These are phyloP conservation scores for Cartodere bifasciata DNA, from an alignment of 2,888 invertebrate species.

Conservation along the genomic window DNA sequence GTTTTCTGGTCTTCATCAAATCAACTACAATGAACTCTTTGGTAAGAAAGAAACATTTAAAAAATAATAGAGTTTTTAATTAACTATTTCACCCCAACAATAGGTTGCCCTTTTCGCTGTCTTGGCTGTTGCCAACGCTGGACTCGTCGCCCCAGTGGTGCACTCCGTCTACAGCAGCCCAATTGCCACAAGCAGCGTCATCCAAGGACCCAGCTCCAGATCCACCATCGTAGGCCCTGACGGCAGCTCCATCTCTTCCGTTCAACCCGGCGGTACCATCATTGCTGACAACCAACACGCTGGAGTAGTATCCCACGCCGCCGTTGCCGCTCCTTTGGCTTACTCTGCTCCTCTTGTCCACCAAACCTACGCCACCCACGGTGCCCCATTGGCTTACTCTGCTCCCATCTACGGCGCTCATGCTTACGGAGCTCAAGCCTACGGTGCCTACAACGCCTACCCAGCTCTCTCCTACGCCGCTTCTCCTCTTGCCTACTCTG, in stretches of 20 bases:
- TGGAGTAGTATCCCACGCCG: constrained; percentile 16
- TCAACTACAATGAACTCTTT: constrained; percentile 21
- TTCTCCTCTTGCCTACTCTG: constrained; percentile 11
- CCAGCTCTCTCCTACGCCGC: constrained; percentile 13
- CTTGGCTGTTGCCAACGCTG: constrained; percentile 21
- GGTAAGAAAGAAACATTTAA: too few relatives aligned
- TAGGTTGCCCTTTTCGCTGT: constrained; percentile 21
- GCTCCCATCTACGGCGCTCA: constrained; percentile 15
- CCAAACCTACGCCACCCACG: not conserved
- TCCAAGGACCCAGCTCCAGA: constrained; percentile 25
- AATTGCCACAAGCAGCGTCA: constrained; percentile 17
- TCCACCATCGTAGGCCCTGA: constrained; percentile 23
- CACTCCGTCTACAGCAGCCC: constrained; percentile 11
- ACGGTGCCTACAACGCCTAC: constrained; percentile 14
- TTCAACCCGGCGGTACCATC: constrained; percentile 23
- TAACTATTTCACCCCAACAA: too few relatives aligned
- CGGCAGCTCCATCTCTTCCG: constrained; percentile 23
- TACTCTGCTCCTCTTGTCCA: constrained; percentile 2
- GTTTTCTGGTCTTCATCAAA: constrained; percentile 10
- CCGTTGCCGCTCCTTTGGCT: constrained; percentile 11
- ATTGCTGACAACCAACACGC: constrained; percentile 19
- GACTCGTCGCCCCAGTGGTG: constrained; percentile 14
- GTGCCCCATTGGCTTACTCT: constrained; percentile 10
- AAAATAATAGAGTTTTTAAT: too few relatives aligned
- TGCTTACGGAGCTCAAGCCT: constrained; percentile 14